Evolutionary conservation across 2,797 vertebrate species (phyloP), one percentile per base, ranked within the genome.

Genomic region (Urophycis tenuis): DNA sequence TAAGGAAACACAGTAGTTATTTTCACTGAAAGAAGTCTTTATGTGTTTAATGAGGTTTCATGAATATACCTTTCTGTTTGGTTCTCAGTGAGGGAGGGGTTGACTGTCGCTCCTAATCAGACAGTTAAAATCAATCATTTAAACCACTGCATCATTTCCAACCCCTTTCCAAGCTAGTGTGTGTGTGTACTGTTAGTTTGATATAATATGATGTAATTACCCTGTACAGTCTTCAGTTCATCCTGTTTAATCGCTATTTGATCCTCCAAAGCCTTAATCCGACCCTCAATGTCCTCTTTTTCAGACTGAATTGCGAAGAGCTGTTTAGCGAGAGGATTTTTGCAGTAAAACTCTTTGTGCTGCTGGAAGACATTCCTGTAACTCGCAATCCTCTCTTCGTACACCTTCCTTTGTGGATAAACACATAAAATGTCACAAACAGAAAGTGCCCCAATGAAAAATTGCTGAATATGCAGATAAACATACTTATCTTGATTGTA

Each of bases 401-500:
- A 92, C 73, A 87, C 83, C 49, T 89, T 86, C 88, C 94, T 92
- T 81, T 85, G 75, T 64, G 75, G 35, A 53, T 71, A 33, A 14
- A 88, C 82, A 83, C 49, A 72, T 10, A 77, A 78, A 7, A 45
- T 31, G 15, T 76, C 22, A 25, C 33, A 73, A 7, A 72, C 25
- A 39, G 14, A 36, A 31, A 35, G 32, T 35, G 34, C 41, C 64
- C 22, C 15, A 19, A 71, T 71, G 72, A 36, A 76, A 77, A 72
- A 76, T 6, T 33, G 75, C 30, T 71, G 30, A 4, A 67, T 29
- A 29, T 29, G 39, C 25, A 15, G 74, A 39, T 81, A 1, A 72
- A 86, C 92, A 71, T 76, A 94, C 94, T 69, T 84, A 75, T 94
- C 92, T 35, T 86, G 78, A 71, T 82, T 85, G 81, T 84, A 93